Evolutionary conservation across 1,140 invertebrate species (phyloP), one percentile per base, ranked within the genome.

Genomic region (Diachasmimorpha longicaudata): DNA sequence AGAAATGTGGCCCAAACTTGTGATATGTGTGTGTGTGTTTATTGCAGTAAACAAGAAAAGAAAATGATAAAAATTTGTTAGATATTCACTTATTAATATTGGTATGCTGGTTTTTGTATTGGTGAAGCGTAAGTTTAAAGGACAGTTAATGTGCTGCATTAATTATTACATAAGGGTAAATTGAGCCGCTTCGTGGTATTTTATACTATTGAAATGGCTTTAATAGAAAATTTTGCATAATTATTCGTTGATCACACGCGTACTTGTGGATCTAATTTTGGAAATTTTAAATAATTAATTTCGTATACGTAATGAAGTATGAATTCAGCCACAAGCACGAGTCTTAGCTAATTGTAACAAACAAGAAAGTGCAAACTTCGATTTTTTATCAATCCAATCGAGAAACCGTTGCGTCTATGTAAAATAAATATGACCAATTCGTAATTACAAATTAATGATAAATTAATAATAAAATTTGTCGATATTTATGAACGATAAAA

Each of bases 1-100:
- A 76, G 44, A 42, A 76, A 68, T 71, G 69, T 70, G 69, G 68
- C 69, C 74, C 48, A 71, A 71, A 63, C 69, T 66, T 76, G 74
- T 76, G 74, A 76, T 76, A 76, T 70, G 52, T 71, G 70, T 55
- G 70, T 23, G 58, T 58, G 63, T 39, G n/a, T 68, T 52, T 71
- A 63, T n/a, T 70, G 21, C 46, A 76, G 55, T 42, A 39, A 44
- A 63, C 4, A 63, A 63, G 23, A 63, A 25, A 55, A 23, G 16
- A 21, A 42, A 31, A 48, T 37, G 36, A 23, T 31, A 36, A n/a
- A 55, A 55, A 66, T 73, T 42, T 42, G 13, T 66, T 66, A 66
- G 3, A 42, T 44, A 25, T 25, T 66, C 36, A 67, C 63, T 42
- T 36, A 63, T 63, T 55, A 25, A 63, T 25, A 63, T 67, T 46